phyloP scores from a whole-genome alignment of 2,888 invertebrate genomes.

The Ferrisia virgata region DNA sequence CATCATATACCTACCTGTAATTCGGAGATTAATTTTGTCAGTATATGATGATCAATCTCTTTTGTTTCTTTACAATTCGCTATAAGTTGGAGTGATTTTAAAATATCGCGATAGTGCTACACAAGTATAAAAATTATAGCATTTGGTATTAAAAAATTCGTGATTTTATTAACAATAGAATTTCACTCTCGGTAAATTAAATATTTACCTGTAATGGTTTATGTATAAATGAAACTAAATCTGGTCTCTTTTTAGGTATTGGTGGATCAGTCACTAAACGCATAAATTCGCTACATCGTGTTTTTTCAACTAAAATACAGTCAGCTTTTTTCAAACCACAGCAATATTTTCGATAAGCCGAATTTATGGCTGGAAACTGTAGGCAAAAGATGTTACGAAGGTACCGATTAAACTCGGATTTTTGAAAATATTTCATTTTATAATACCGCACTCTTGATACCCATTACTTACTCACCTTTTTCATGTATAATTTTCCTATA shows the following conservation, averaged over 20 bases:
- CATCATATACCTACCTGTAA: constrained; percentile 53
- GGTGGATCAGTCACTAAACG: constrained; percentile 76
- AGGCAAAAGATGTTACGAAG: neutral
- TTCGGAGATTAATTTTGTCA: constrained; percentile 56
- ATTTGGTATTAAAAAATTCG: neutral
- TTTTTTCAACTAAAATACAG: constrained; percentile 68
- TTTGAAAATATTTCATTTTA: neutral
- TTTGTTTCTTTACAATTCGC: constrained; percentile 56
- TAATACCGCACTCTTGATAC: too few relatives aligned
- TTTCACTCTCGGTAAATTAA: too few relatives aligned
- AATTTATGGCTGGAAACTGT: constrained; percentile 60
- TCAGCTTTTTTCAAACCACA: constrained; percentile 81
- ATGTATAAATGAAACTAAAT: constrained; percentile 79
- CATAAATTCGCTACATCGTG: constrained; percentile 70
- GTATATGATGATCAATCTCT: constrained; percentile 56
- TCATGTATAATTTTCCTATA: constrained; percentile 69
- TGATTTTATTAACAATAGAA: neutral
- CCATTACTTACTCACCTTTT: constrained; percentile 54
- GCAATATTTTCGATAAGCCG: constrained; percentile 77
- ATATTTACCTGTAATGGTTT: constrained; percentile 67
- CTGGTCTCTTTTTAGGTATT: constrained; percentile 76
- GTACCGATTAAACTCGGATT: neutral
- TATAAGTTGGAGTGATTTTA: constrained; percentile 61
- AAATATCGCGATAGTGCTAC: constrained; percentile 66
- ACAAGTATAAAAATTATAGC: constrained; percentile 24